These are phyloP conservation scores for Zhuqinia jingwanae DNA, from an alignment of 2,888 invertebrate genomes.

Conservation along the genomic window DNA sequence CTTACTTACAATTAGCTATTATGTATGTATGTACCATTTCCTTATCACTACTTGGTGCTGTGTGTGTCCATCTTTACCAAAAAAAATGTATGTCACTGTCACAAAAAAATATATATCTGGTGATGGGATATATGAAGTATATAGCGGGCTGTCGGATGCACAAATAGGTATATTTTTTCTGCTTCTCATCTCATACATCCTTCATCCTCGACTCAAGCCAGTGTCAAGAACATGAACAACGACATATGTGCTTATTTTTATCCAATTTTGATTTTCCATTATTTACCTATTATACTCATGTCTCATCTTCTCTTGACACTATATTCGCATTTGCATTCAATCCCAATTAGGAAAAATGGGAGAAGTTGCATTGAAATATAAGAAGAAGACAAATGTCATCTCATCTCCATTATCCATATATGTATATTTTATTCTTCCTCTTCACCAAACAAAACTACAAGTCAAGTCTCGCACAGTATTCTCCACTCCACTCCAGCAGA, in stretches of 20 bases:
- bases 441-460: not conserved
- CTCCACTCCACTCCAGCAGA: too few relatives aligned
- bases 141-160: too few relatives aligned
- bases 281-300: too few relatives aligned
- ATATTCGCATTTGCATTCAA: conserved; percentile 58
- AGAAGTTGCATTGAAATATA: too few relatives aligned
- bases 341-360: conserved; percentile 61
- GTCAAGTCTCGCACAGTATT: too few relatives aligned
- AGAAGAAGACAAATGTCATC: not conserved
- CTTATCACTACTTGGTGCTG: conserved; percentile 5
- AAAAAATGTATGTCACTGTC: conserved; percentile 34
- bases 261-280: conserved; percentile 20
- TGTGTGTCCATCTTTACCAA: not conserved
- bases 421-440: not conserved
- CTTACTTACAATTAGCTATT: not conserved
- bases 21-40: conserved; percentile 18
- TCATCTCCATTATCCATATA: conserved; percentile 32
- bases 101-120: not conserved
- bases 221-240: not conserved
- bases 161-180: too few relatives aligned
- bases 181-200: too few relatives aligned
- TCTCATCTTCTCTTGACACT: conserved; percentile 46
- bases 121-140: too few relatives aligned
- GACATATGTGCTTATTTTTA: conserved; percentile 1
- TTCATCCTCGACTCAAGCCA: not conserved